Evolutionary conservation across 2,797 vertebrate genomes (phyloP).

Genomic region (Cyclura pinguis): DNA sequence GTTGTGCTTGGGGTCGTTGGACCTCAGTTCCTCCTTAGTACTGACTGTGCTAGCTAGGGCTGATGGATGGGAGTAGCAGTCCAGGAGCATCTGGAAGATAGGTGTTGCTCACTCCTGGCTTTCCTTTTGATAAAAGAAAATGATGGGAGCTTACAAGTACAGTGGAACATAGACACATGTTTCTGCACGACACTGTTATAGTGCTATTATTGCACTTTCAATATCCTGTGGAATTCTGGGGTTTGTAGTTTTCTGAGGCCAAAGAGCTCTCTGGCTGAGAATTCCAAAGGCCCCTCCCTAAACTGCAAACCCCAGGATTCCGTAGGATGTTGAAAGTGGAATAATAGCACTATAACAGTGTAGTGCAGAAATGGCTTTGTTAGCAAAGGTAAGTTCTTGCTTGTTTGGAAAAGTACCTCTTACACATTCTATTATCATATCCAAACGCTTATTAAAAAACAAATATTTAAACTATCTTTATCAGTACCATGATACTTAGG

Average conservation of each 20-base stretch:
- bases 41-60: background rate
- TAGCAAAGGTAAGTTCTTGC: background rate
- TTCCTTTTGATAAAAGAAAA: background rate
- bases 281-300: too few species aligned
- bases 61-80: background rate
- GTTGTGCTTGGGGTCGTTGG: background rate
- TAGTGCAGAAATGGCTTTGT: too few species aligned
- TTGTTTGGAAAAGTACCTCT: background rate
- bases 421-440: background rate
- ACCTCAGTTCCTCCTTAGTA: background rate
- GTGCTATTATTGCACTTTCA: too few species aligned
- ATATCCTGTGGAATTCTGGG: too few species aligned
- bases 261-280: too few species aligned
- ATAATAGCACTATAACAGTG: too few species aligned
- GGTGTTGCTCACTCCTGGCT: background rate
- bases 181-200: too few species aligned
- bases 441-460: background rate
- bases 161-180: background rate
- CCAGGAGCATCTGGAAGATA: background rate
- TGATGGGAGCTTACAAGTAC: background rate
- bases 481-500: background rate
- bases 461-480: slow-evolving; percentile 12
- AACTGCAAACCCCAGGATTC: too few species aligned
- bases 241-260: too few species aligned
- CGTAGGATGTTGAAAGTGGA: too few species aligned